These are phyloP conservation scores for Pyrochroa serraticornis DNA, from an alignment of 2,888 invertebrate genomes.

Conservation along the genomic window DNA sequence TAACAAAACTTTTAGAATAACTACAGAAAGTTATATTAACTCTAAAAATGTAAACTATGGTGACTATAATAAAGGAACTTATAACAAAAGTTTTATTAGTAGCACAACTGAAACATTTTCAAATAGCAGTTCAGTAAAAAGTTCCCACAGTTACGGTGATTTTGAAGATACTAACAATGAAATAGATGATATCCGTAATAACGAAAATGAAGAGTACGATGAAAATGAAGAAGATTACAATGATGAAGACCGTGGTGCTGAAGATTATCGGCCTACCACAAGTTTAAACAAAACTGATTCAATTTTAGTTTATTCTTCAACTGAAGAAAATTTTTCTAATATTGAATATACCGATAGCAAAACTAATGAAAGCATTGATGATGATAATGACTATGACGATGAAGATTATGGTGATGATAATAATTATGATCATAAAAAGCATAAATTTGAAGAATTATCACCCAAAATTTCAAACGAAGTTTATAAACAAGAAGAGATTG, in stretches of 20 bases:
- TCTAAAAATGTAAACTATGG: not conserved
- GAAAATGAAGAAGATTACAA: constrained; percentile 14
- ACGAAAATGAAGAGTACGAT: constrained; percentile 28
- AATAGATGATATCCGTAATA: not conserved
- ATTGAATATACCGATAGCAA: not conserved
- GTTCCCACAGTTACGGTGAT: no score
- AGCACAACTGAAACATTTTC: no score
- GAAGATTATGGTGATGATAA: not conserved
- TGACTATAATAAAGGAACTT: not conserved
- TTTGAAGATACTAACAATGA: no score
- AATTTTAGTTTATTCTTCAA: not conserved
- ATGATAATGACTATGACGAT: not conserved
- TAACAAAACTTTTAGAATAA: not conserved
- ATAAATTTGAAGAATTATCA: not conserved
- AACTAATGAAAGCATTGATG: not conserved
- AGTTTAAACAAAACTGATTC: not conserved
- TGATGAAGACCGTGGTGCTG: constrained; percentile 2
- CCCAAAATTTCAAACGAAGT: not conserved
- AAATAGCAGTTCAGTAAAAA: no score
- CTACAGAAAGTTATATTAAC: not conserved
- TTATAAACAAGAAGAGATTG: not conserved
- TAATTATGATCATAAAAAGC: constrained; percentile 3
- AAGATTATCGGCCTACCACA: not conserved
- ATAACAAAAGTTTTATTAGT: not conserved
- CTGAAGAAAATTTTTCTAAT: not conserved